Base-by-base conservation (phyloP, 2,797 vertebrate genomes). In the Chrysocyon brachyurus region DNA sequence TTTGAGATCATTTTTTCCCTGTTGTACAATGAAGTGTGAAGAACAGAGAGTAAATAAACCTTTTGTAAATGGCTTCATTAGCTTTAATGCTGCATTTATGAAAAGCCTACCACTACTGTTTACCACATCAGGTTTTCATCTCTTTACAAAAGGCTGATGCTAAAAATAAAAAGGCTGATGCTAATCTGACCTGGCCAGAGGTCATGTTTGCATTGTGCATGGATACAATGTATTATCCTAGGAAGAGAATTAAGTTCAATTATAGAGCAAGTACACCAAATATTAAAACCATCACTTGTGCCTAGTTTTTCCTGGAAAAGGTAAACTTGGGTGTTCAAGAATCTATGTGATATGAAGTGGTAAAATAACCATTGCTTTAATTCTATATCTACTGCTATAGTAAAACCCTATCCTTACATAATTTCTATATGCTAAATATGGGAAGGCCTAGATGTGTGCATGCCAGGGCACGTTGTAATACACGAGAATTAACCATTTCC, bases 31-130 rank as follows among this genome's bases (percentile, higher is more conserved):
- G 79, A 72, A 6, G 15, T 88, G 17, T 86, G 40, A 96, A 94
- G 73, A 96, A 84, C 8, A 68, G 59, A 83, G 21, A 86, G 26
- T 73, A 94, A 94, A 92, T 15, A 89, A 59, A 46, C 3, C 61
- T 88, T 95, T 95, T 75, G 28, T 90, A 82, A 89, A 68, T 14
- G 22, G 56, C 49, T 95, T 70, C 81, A 66, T 94, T 90, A 91
- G 75, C 54, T 91, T 70, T 33, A 87, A 70, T 57, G 68, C 1
- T 86, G 63, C 46, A 63, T 87, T 92, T 81, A 85, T 8, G 59
- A 59, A 89, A 90, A 94, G 46, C 24, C 56, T 84, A 49, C 56
- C 54, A 40, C 14, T 40, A 57, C 15, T 85, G 36, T 93, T 92
- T 64, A 77, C 73, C 64, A 28, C 49, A 59, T 52, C 59, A 85